Evolutionary conservation across 1,140 invertebrate genomes (phyloP), one percentile per base, ranked within the genome.

Genomic region (Drosophila truncata): DNA sequence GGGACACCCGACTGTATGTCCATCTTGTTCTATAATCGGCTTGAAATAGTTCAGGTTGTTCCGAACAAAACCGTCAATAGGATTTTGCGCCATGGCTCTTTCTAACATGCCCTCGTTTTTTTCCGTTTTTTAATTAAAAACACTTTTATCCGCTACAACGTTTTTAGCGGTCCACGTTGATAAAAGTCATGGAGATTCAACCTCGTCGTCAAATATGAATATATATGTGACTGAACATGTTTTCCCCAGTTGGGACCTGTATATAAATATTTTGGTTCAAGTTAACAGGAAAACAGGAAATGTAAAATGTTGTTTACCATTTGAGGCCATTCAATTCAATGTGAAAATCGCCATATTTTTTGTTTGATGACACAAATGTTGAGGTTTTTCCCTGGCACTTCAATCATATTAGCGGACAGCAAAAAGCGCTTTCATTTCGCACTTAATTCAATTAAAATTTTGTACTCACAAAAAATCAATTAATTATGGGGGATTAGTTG

Each of bases 301-400:
- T 37, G 37, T 25, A 55, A 55, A 55, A 55, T 55, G 33, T 37
- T 37, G 33, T 25, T 55, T 55, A 39, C 33, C 50, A 44, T 46
- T 70, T 52, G 49, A 23, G 35, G 25, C 27, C 72, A 77, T 49
- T 55, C 66, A 37, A 52, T 58, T 75, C 65, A 29, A 41, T 46
- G 13, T 25, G n/a, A 39, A 49, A 10, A 44, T 18, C 44, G 27
- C 33, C 59, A 50, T 44, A 62, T 46, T 49, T 62, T 50, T 61
- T 29, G 20, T 62, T 35, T 62, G 25, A 78, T 62, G 46, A 18
- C 35, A 14, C 27, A 33, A 59, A 29, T 62, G 61, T 23, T 33
- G 20, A 44, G 16, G 37, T 44, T 65, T 33, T 44, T 44, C 29
- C 35, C 14, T 55, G 47, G 9, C n/a, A 18, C 47, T 41, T 55